Evolutionary conservation across 2,888 invertebrate genomes (phyloP).

Genomic region (Heteromyza rotundicornis): DNA sequence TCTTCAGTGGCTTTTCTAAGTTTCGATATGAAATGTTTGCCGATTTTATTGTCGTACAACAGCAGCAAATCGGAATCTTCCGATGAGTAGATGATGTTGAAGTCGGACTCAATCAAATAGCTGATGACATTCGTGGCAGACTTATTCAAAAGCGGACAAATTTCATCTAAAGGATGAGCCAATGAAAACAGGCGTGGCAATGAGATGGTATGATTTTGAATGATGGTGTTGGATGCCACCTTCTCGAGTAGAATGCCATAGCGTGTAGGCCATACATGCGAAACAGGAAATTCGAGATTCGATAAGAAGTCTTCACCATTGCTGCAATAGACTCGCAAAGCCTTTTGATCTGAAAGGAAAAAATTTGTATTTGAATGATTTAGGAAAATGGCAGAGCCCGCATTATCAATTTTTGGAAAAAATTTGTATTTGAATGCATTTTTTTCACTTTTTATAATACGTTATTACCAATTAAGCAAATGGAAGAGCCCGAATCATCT

Average conservation of each 20-base stretch:
- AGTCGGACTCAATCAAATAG: constrained; percentile 70
- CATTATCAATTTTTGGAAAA: background rate
- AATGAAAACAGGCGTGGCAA: constrained; percentile 85
- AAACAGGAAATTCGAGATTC: constrained; percentile 80
- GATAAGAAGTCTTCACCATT: constrained; percentile 85
- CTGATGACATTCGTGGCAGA: constrained; percentile 67
- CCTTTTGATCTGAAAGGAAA: constrained; percentile 68
- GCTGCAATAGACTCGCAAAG: constrained; percentile 77
- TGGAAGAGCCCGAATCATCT: constrained; percentile 34
- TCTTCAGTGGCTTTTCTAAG: constrained; percentile 77
- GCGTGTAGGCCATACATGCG: constrained; percentile 82
- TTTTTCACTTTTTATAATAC: constrained; percentile 5
- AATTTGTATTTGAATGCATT: background rate
- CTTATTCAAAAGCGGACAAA: constrained; percentile 80
- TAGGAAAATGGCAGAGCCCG: background rate
- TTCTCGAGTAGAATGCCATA: constrained; percentile 87
- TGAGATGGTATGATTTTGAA: constrained; percentile 60
- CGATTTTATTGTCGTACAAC: constrained; percentile 77
- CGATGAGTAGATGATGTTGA: constrained; percentile 75
- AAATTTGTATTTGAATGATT: background rate
- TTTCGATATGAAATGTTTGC: constrained; percentile 82
- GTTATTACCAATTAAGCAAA: constrained; percentile 54
- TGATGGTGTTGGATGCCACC: constrained; percentile 62
- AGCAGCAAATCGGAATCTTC: constrained; percentile 81
- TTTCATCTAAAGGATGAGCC: constrained; percentile 89